phyloP scores from a whole-genome alignment of 2,888 invertebrate species.

The Calliopum simillimum region DNA sequence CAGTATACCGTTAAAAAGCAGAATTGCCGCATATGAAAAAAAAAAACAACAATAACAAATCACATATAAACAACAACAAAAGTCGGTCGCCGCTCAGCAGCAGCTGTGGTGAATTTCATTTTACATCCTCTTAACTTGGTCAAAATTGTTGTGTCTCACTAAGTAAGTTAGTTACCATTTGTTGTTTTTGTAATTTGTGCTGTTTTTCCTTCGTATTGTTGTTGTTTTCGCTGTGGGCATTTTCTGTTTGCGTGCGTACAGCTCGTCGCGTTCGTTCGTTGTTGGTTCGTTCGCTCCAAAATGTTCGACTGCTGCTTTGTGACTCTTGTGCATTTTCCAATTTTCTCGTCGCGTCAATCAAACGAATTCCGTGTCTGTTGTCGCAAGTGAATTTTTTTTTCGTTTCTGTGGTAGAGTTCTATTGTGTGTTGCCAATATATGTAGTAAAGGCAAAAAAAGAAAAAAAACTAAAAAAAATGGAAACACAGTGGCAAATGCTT shows the following conservation, averaged over 20 bases:
- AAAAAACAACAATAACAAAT: slow-evolving; percentile 8
- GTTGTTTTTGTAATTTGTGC: background rate
- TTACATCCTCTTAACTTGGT: background rate
- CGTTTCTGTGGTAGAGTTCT: slow-evolving; percentile 16
- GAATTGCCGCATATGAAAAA: slow-evolving; percentile 21
- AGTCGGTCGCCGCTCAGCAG: slow-evolving; percentile 8
- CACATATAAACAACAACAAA: slow-evolving; percentile 14
- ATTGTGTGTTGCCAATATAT: background rate
- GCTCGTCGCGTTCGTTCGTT: slow-evolving; percentile 22
- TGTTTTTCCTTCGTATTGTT: slow-evolving; percentile 16
- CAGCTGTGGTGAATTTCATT: slow-evolving; percentile 4
- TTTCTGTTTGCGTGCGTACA: slow-evolving; percentile 4
- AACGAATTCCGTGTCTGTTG: slow-evolving; percentile 55
- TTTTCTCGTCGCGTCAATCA: slow-evolving; percentile 56
- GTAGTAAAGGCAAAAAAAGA: slow-evolving; percentile 7
- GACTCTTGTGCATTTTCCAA: slow-evolving; percentile 55
- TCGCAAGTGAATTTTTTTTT: slow-evolving; percentile 47
- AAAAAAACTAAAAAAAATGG: slow-evolving; percentile 24
- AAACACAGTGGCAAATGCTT: background rate
- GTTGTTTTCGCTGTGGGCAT: slow-evolving; percentile 24
- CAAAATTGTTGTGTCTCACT: too few relatives aligned
- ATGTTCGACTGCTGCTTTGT: background rate
- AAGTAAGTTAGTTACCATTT: too few relatives aligned
- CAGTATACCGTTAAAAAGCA: slow-evolving; percentile 14
- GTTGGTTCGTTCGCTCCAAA: slow-evolving; percentile 16